Evolutionary conservation across 2,888 invertebrate genomes (phyloP).

Genomic region (Habroteleia sp.): DNA sequence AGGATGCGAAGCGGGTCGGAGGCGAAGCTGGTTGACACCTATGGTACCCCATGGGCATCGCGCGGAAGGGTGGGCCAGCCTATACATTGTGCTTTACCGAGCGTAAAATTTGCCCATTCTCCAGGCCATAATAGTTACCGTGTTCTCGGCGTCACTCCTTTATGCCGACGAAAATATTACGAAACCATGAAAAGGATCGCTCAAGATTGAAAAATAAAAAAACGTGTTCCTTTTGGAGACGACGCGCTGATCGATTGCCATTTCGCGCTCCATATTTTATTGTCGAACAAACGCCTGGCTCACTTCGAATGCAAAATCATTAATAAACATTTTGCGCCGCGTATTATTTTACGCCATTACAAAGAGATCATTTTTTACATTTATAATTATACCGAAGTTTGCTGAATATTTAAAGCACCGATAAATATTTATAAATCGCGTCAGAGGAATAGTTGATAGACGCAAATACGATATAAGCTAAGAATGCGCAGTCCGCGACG

Average conservation of each 20-base stretch:
- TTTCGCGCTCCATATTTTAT: conserved; percentile 51
- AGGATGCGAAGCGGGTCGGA: conserved; percentile 70
- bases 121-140: conserved; percentile 68
- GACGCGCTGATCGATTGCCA: conserved; percentile 42
- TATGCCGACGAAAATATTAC: conserved; percentile 61
- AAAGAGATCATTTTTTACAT: conserved; percentile 25
- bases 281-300: conserved; percentile 24
- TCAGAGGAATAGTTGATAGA: conserved; percentile 19
- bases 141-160: conserved; percentile 64
- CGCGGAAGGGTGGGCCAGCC: conserved; percentile 46
- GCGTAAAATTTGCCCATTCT: conserved; percentile 79
- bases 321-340: conserved; percentile 34
- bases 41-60: conserved; percentile 72
- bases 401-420: conserved; percentile 38
- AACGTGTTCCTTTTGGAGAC: conserved; percentile 25
- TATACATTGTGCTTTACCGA: conserved; percentile 75
- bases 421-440: conserved; percentile 53
- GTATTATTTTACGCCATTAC: conserved; percentile 16
- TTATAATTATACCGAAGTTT: conserved; percentile 38
- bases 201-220: conserved; percentile 51
- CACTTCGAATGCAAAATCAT: conserved; percentile 9
- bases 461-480: conserved; percentile 32
- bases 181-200: conserved; percentile 58
- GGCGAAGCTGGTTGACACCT: conserved; percentile 76
- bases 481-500: conserved; percentile 43